phyloP scores from a whole-genome alignment of 2,113 vertebrate genomes.

The Gobio gobio region DNA sequence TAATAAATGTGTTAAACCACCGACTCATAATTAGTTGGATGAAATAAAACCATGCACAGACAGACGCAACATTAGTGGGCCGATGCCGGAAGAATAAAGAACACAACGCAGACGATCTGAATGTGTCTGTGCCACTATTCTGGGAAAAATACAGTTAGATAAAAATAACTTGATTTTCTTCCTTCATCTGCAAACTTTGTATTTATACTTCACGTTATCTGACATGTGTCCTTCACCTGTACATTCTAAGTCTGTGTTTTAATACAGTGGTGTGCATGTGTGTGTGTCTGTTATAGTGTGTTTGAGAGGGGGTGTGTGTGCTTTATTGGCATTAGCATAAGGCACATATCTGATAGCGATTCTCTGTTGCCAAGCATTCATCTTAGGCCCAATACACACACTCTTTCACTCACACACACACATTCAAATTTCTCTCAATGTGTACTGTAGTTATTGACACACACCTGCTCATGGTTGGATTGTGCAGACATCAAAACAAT shows the following conservation, averaged over 20 bases:
- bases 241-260: not conserved
- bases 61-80: not conserved
- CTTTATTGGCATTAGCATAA: slow-evolving; percentile 51
- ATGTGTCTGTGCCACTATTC: not conserved
- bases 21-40: slow-evolving; percentile 15
- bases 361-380: slow-evolving; percentile 54
- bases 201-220: not conserved
- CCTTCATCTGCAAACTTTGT: not conserved
- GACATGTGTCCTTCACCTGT: not conserved
- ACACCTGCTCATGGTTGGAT: slow-evolving; percentile 46
- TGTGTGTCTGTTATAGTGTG: not conserved
- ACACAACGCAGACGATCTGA: not conserved
- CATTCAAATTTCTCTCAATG: slow-evolving; percentile 16
- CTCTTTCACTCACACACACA: slow-evolving; percentile 11
- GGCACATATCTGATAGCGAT: slow-evolving; percentile 55
- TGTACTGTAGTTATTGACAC: slow-evolving; percentile 55
- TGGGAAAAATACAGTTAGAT: not conserved
- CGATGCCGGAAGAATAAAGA: not conserved
- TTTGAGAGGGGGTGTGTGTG: slow-evolving; percentile 10
- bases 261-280: not conserved
- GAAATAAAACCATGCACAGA: not conserved
- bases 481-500: slow-evolving; percentile 62
- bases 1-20: slow-evolving; percentile 6
- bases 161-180: not conserved
- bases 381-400: slow-evolving; percentile 19